Conservation (phyloP, 2,113 vertebrate genomes). For the Atractosteus spatula region DNA sequence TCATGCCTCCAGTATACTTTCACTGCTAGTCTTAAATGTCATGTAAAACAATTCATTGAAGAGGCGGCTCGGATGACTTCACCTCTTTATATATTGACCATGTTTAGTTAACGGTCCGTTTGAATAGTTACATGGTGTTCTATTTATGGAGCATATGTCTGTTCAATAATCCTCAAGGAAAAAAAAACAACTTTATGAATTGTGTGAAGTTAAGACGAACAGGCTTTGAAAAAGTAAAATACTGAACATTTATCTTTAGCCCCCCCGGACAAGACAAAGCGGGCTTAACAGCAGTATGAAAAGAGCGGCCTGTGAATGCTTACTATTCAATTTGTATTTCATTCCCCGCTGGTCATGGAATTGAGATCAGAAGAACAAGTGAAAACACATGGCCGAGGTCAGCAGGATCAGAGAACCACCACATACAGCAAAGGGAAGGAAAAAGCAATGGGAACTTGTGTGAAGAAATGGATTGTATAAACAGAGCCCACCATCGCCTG, state of each 20-base stretch:
- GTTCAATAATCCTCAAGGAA: background rate
- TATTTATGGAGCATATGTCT: conserved; percentile 1
- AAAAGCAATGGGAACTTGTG: conserved; percentile 88
- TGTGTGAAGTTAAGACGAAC: conserved; percentile 27
- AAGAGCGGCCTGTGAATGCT: conserved; percentile 95
- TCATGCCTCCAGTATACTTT: conserved; percentile 9
- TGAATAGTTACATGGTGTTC: background rate
- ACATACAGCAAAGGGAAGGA: conserved; percentile 86
- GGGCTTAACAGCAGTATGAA: conserved; percentile 85
- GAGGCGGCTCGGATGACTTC: conserved; percentile 1
- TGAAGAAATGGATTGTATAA: conserved; percentile 97
- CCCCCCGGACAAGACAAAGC: conserved; percentile 84
- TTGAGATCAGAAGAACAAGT: conserved; percentile 99
- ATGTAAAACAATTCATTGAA: background rate
- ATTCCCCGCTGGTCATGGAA: conserved; percentile 98
- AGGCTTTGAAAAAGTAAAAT: conserved; percentile 64
- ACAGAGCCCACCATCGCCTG: conserved; percentile 91
- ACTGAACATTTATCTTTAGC: conserved; percentile 75
- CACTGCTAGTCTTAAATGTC: background rate
- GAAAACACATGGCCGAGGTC: conserved; percentile 99
- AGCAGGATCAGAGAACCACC: conserved; percentile 97
- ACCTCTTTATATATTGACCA: background rate
- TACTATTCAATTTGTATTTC: conserved; percentile 99
- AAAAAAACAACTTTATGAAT: conserved; percentile 14
- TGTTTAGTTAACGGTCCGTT: background rate